phyloP scores from a whole-genome alignment of 2,797 vertebrate genomes.

The Petrocephalus sullivani region DNA sequence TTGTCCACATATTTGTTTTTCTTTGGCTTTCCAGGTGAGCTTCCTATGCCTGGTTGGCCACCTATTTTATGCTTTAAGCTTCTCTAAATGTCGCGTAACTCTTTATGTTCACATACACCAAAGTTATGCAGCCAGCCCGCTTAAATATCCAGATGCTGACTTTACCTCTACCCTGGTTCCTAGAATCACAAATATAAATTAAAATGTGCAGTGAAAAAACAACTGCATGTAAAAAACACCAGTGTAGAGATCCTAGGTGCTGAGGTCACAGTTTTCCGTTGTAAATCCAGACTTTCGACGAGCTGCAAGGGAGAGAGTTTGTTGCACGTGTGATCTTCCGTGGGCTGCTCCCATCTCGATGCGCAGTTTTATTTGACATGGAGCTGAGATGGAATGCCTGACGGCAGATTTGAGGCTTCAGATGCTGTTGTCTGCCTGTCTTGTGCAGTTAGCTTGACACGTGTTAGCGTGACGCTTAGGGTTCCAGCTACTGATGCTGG shows the following conservation, averaged over 20 bases:
- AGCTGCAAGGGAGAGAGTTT: neutral
- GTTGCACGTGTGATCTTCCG: neutral
- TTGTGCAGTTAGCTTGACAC: constrained; percentile 28
- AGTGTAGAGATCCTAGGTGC: neutral
- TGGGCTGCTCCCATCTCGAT: neutral
- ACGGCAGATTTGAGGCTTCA: neutral
- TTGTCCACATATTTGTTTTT: neutral
- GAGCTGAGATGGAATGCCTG: neutral
- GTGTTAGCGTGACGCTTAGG: constrained; percentile 23
- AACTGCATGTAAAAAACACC: neutral
- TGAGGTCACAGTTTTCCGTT: neutral
- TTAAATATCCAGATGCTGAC: neutral
- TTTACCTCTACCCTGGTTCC: neutral
- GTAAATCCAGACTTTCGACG: neutral
- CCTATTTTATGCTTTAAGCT: neutral
- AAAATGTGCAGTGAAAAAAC: neutral
- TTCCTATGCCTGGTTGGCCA: neutral
- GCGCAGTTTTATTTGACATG: neutral
- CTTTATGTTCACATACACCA: neutral
- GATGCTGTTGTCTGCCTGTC: constrained; percentile 32
- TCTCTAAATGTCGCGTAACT: neutral
- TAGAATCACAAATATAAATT: neutral
- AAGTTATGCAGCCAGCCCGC: neutral
- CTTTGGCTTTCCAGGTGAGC: neutral
- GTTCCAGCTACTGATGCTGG: constrained; percentile 12